These are phyloP conservation scores for Gymnobelideus leadbeateri DNA, from an alignment of 2,113 vertebrate species.

Conservation along the genomic window DNA sequence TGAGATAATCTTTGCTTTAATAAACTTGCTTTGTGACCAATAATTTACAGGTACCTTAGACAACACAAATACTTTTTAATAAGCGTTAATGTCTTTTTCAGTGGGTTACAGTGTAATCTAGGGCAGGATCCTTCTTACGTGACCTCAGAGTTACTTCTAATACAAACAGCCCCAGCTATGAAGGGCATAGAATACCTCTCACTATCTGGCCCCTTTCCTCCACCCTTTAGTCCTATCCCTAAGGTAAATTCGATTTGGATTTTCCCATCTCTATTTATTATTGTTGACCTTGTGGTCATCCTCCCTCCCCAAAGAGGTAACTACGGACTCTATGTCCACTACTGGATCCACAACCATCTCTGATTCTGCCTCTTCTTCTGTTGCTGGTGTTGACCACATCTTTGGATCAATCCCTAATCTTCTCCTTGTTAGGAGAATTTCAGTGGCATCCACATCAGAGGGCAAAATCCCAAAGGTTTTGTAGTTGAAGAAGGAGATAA, in stretches of 20 bases:
- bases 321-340: background rate
- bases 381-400: background rate
- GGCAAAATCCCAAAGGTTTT: constrained; percentile 27
- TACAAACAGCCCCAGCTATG: background rate
- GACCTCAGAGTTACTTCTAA: background rate
- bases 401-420: constrained; percentile 5
- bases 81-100: constrained; percentile 2
- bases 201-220: background rate
- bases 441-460: background rate
- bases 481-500: constrained; percentile 52
- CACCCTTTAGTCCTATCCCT: background rate
- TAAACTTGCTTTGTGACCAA: constrained; percentile 9
- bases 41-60: constrained; percentile 5
- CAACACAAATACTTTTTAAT: background rate
- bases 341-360: background rate
- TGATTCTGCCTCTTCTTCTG: background rate
- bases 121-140: background rate
- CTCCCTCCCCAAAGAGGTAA: background rate
- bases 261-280: constrained; percentile 12
- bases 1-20: constrained; percentile 1
- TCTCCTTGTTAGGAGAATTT: constrained; percentile 19
- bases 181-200: background rate
- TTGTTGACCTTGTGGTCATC: background rate
- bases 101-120: background rate
- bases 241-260: background rate